phyloP scores from a whole-genome alignment of 2,888 invertebrate genomes.

The Drosophila bunnanda region DNA sequence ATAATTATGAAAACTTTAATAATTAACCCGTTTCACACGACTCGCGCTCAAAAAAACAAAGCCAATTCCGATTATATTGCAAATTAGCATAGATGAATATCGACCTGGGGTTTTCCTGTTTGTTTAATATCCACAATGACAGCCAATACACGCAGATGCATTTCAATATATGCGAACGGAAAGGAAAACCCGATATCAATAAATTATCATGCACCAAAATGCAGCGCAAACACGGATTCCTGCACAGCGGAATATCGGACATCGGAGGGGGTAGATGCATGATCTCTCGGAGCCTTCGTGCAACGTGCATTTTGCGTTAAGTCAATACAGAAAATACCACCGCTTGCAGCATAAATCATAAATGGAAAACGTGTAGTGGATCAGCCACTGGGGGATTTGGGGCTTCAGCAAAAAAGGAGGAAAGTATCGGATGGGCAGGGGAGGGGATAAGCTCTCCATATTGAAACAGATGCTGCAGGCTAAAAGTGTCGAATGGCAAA shows the following conservation, averaged over 20 bases:
- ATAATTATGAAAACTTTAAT: slow-evolving; percentile 3
- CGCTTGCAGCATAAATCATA: slow-evolving; percentile 44
- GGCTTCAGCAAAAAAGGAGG: background rate
- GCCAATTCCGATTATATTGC: slow-evolving; percentile 5
- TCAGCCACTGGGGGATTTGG: slow-evolving; percentile 12
- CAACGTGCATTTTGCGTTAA: slow-evolving; percentile 30
- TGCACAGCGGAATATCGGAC: background rate
- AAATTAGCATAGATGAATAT: slow-evolving; percentile 28
- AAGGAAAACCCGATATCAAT: slow-evolving; percentile 23
- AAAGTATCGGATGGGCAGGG: background rate
- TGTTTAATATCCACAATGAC: slow-evolving; percentile 6
- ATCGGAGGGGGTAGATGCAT: background rate
- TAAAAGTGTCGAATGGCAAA: slow-evolving; percentile 15
- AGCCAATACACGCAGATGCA: slow-evolving; percentile 17
- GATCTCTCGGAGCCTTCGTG: slow-evolving; percentile 11
- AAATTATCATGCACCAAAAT: slow-evolving; percentile 35
- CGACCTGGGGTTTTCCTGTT: slow-evolving; percentile 7
- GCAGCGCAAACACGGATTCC: slow-evolving; percentile 27
- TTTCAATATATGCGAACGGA: slow-evolving; percentile 16
- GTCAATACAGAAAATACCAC: slow-evolving; percentile 46
- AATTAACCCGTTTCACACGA: slow-evolving; percentile 9
- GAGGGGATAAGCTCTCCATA: slow-evolving; percentile 25
- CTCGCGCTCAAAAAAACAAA: slow-evolving; percentile 1
- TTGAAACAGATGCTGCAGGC: slow-evolving; percentile 39
- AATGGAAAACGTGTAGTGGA: slow-evolving; percentile 26